Evolutionary conservation across 2,888 invertebrate genomes (phyloP), one percentile per base, ranked within the genome.

Genomic region (Petrophora chlorosata): DNA sequence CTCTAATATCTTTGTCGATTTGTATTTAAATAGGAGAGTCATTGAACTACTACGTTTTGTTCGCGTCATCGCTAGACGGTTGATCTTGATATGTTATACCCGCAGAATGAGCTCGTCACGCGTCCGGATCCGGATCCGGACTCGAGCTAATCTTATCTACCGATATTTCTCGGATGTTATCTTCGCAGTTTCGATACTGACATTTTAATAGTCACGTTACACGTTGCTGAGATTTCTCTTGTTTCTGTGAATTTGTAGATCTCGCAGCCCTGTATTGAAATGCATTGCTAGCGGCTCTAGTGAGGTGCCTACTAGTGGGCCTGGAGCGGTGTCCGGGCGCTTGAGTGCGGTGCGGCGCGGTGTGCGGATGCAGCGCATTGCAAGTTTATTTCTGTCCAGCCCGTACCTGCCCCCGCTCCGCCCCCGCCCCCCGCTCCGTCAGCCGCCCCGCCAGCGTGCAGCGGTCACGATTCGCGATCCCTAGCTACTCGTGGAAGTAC

Each of bases 281-380:
- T 19, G 19, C 7, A 19, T 19, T 19, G 19, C 5, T 1, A 5
- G 7, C 5, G 19, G 4, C 5, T 19, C 1, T 19, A 19, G 2
- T 7, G 4, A 19, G 19, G 19, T 1, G 7, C 19, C 4, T 5
- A 1, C 7, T 25, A 12, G 13, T 25, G 25, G 7, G 9, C 2
- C 8, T n/a, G n/a, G n/a, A n/a, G n/a, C n/a, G n/a, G n/a, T n/a
- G n/a, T n/a, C n/a, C n/a, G n/a, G n/a, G 23, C n/a, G 22, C n/a
- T 28, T 15, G 34, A 28, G 42, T 35, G 2, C 23, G 10, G 45
- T 17, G 23, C 47, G 47, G 34, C 19, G 42, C 29, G 2, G 29
- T 10, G 45, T 17, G 23, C 47, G 47, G 47, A 47, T 47, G 47
- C 47, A 47, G 29, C 34, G 15, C 19, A 30, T 35, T 47, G 47